phyloP scores from a whole-genome alignment of 2,113 vertebrate species.

The Myiozetetes cayanensis region DNA sequence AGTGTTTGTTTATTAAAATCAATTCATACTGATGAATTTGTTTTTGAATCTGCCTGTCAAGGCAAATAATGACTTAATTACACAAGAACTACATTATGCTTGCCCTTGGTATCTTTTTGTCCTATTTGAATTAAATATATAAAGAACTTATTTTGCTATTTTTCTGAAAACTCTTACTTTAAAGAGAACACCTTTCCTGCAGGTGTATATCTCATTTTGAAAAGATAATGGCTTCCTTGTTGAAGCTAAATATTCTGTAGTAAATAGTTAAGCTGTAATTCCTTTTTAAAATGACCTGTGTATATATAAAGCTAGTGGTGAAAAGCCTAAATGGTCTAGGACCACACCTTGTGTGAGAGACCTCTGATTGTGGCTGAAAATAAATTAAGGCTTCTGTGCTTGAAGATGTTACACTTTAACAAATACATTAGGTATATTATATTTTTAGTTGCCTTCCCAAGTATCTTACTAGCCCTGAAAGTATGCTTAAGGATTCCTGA shows the following conservation, averaged over 20 bases:
- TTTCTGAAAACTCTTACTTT: slow-evolving; percentile 54
- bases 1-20: slow-evolving; percentile 35
- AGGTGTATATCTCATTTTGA: slow-evolving; percentile 67
- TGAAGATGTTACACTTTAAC: slow-evolving; percentile 39
- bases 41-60: slow-evolving; percentile 52
- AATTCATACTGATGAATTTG: slow-evolving; percentile 48
- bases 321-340: slow-evolving; percentile 70
- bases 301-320: slow-evolving; percentile 61
- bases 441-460: slow-evolving; percentile 33
- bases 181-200: slow-evolving; percentile 65
- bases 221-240: slow-evolving; percentile 71
- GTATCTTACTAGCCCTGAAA: slow-evolving; percentile 34
- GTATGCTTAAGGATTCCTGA: slow-evolving; percentile 51
- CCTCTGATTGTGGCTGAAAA: slow-evolving; percentile 52
- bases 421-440: slow-evolving; percentile 2
- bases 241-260: slow-evolving; percentile 73
- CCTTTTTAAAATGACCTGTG: slow-evolving; percentile 54
- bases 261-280: slow-evolving; percentile 60
- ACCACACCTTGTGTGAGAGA: slow-evolving; percentile 77
- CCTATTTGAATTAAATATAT: slow-evolving; percentile 51
- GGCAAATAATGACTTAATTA: slow-evolving; percentile 28
- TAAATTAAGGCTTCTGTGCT: slow-evolving; percentile 67
- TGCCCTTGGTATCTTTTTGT: slow-evolving; percentile 46
- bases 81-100: slow-evolving; percentile 26
- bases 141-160: slow-evolving; percentile 73